A percentile compares a stretch with the other conserved stretches of the same genome.
Evolutionary conservation across 2,888 invertebrate species (phyloP).

Genomic region (Drosophila paracracens): DNA sequence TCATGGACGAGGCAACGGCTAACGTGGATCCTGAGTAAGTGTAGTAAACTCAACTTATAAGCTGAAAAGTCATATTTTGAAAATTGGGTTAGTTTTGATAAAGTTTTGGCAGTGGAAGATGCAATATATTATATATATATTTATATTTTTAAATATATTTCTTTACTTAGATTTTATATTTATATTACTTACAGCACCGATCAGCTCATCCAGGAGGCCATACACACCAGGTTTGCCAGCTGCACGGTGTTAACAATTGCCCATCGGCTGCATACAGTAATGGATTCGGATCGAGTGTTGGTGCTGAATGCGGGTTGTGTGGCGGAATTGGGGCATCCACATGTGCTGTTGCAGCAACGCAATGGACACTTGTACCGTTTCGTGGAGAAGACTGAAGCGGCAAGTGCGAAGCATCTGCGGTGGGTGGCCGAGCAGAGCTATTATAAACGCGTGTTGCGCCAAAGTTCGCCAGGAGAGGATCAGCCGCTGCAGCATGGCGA

Average conservation of each 20-base stretch:
- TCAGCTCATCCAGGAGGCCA: constrained; percentile 92
- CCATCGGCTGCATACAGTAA: constrained; percentile 95
- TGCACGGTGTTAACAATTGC: constrained; percentile 97
- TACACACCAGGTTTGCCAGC: constrained; percentile 90
- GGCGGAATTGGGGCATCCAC: constrained; percentile 92
- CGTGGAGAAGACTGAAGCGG: constrained; percentile 89
- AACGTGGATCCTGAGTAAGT: constrained; percentile 94
- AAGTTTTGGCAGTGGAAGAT: not conserved
- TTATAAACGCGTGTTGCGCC: constrained; percentile 68
- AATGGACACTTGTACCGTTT: constrained; percentile 88
- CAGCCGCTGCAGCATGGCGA: constrained; percentile 9
- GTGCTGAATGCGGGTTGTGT: constrained; percentile 91
- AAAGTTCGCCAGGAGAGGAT: constrained; percentile 2
- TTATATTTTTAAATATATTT: not conserved
- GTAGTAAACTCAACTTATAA: not conserved
- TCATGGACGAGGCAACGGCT: constrained; percentile 96
- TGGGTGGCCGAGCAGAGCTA: constrained; percentile 87
- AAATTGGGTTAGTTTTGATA: not conserved
- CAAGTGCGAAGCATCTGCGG: constrained; percentile 87
- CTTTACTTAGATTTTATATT: not conserved
- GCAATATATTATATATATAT: not conserved
- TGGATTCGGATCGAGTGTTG: constrained; percentile 94
- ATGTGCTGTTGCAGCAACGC: constrained; percentile 87
- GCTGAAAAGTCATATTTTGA: not conserved
- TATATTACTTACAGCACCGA: constrained; percentile 88